Evolutionary conservation across 2,888 invertebrate genomes (phyloP).

Genomic region (Lasioglossum vierecki): DNA sequence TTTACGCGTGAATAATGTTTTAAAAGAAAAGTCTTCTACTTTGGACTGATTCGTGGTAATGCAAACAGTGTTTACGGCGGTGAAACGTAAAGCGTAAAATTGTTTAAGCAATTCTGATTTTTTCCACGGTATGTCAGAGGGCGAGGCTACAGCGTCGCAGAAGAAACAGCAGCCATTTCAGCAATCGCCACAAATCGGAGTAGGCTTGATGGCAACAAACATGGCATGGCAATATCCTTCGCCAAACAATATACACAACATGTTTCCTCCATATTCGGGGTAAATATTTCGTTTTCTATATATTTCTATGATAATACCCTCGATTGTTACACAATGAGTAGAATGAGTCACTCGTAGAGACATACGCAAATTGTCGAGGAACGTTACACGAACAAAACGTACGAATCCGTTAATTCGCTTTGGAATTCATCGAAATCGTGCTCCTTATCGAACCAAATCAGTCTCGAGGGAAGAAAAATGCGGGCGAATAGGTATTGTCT

Average conservation of each 20-base stretch:
- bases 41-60: slow-evolving; percentile 51
- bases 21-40: slow-evolving; percentile 16
- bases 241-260: slow-evolving; percentile 80
- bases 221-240: slow-evolving; percentile 83
- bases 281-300: slow-evolving; percentile 59
- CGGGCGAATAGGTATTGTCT: not conserved
- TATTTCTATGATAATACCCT: not conserved
- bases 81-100: slow-evolving; percentile 49
- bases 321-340: not conserved
- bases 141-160: slow-evolving; percentile 80
- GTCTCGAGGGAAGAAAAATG: not conserved
- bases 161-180: slow-evolving; percentile 81
- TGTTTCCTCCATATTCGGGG: slow-evolving; percentile 81
- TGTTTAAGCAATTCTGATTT: slow-evolving; percentile 59
- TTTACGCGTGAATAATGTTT: slow-evolving; percentile 19
- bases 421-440: not conserved
- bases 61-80: slow-evolving; percentile 41
- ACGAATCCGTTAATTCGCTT: not conserved
- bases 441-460: not conserved
- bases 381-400: not conserved
- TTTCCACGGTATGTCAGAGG: slow-evolving; percentile 80
- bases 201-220: slow-evolving; percentile 80
- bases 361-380: not conserved
- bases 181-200: slow-evolving; percentile 69
- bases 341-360: slow-evolving; percentile 3